Evolutionary conservation across 2,113 vertebrate genomes (phyloP).

Genomic region (Puffinus mauretanicus): DNA sequence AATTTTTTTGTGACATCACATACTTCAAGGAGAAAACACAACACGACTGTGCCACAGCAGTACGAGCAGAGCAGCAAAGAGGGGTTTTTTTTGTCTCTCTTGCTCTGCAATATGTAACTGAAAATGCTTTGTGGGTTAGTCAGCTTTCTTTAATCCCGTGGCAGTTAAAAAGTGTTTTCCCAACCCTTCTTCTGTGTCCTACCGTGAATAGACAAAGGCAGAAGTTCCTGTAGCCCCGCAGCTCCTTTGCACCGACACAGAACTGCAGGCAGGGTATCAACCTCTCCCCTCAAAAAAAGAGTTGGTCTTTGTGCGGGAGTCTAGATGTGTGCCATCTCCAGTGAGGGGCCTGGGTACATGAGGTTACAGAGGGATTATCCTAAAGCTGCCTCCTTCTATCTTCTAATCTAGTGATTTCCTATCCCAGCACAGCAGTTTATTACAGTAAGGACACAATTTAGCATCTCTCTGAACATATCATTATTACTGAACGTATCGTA

Average conservation of each 20-base stretch:
- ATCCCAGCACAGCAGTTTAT: background rate
- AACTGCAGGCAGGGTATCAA: background rate
- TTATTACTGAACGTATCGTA: background rate
- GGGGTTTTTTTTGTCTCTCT: background rate
- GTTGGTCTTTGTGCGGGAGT: background rate
- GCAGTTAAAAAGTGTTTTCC: constrained; percentile 24
- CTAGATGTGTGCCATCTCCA: background rate
- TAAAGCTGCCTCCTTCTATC: background rate
- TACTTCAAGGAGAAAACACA: constrained; percentile 65
- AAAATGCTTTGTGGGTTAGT: constrained; percentile 9
- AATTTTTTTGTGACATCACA: constrained; percentile 69
- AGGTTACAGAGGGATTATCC: background rate
- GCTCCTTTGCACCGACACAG: background rate
- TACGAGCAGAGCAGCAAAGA: constrained; percentile 4
- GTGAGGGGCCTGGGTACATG: background rate
- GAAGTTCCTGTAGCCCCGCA: background rate
- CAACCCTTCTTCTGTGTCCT: background rate
- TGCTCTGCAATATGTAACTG: constrained; percentile 4
- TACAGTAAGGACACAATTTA: background rate
- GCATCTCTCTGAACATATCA: background rate
- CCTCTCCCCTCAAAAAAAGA: background rate
- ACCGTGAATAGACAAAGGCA: background rate
- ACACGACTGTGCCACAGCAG: constrained; percentile 33
- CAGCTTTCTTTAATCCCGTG: constrained; percentile 25
- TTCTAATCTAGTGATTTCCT: background rate